Evolutionary conservation across 2,797 vertebrate genomes (phyloP).

Genomic region (Peromyscus eremicus): DNA sequence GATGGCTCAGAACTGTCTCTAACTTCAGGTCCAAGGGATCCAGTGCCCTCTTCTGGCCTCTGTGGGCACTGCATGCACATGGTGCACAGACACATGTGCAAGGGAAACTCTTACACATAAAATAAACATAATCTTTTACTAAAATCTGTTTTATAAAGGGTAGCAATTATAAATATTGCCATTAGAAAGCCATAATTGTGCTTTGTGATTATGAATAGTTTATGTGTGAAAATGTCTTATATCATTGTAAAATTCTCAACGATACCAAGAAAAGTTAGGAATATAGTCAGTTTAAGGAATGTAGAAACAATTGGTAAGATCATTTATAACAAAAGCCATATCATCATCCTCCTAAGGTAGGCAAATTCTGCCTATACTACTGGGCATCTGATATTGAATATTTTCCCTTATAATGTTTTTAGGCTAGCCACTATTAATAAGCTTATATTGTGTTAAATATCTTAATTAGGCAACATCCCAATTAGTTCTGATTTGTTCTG

Average conservation of each 20-base stretch:
- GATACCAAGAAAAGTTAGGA: constrained; percentile 22
- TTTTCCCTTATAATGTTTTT: constrained; percentile 47
- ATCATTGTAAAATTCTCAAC: constrained; percentile 52
- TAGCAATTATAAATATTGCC: not conserved
- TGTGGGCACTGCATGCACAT: not conserved
- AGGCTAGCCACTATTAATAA: constrained; percentile 49
- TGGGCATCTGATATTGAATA: not conserved
- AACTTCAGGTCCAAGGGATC: not conserved
- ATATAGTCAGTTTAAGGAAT: constrained; percentile 1
- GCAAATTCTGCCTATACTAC: not conserved
- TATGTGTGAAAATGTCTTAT: not conserved
- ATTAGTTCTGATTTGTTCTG: constrained; percentile 55
- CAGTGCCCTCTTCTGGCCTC: not conserved
- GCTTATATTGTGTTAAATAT: constrained; percentile 28
- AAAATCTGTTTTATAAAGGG: not conserved
- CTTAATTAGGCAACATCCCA: constrained; percentile 49
- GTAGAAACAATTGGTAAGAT: not conserved
- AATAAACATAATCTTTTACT: not conserved
- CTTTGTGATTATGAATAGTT: not conserved
- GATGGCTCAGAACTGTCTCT: not conserved
- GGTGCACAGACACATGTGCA: not conserved
- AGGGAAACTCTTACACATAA: not conserved
- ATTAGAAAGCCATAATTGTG: not conserved
- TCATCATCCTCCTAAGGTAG: not conserved
- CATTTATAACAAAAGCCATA: not conserved